A percentile compares a stretch with the other conserved stretches of the same genome.
Conservation (phyloP, 2,797 vertebrate species). For the Acipenser transmontanus region DNA sequence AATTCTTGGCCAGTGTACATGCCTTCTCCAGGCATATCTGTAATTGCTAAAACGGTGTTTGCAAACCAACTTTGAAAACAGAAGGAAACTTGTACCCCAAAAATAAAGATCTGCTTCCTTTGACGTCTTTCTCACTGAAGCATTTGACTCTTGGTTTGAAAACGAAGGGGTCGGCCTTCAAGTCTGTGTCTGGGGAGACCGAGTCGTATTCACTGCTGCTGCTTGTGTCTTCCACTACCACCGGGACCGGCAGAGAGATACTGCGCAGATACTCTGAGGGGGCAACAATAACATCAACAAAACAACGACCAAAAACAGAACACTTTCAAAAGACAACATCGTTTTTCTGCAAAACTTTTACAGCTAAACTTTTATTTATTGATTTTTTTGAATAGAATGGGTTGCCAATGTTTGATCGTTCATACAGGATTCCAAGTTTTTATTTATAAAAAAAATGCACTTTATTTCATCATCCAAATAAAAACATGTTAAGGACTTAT, state of each 20-base stretch:
- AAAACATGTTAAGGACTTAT: too few relatives aligned
- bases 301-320: not conserved
- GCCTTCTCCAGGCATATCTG: too few relatives aligned
- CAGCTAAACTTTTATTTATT: too few relatives aligned
- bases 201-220: conserved; percentile 98
- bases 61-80: too few relatives aligned
- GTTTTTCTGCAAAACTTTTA: not conserved
- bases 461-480: too few relatives aligned
- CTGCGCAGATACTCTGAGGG: conserved; percentile 85
- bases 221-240: conserved; percentile 91
- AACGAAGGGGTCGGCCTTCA: conserved; percentile 86
- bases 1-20: too few relatives aligned
- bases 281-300: not conserved
- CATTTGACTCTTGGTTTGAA: conserved; percentile 90
- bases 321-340: too few relatives aligned
- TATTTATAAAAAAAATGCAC: too few relatives aligned
- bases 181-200: conserved; percentile 91
- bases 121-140: conserved; percentile 84
- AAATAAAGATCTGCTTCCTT: conserved; percentile 80
- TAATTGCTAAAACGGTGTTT: too few relatives aligned
- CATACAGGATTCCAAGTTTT: too few relatives aligned
- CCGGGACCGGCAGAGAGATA: conserved; percentile 90
- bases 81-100: conserved; percentile 64
- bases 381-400: too few relatives aligned
- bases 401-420: too few relatives aligned